phyloP scores from a whole-genome alignment of 2,113 vertebrate species.

The Dermatemys mawii region DNA sequence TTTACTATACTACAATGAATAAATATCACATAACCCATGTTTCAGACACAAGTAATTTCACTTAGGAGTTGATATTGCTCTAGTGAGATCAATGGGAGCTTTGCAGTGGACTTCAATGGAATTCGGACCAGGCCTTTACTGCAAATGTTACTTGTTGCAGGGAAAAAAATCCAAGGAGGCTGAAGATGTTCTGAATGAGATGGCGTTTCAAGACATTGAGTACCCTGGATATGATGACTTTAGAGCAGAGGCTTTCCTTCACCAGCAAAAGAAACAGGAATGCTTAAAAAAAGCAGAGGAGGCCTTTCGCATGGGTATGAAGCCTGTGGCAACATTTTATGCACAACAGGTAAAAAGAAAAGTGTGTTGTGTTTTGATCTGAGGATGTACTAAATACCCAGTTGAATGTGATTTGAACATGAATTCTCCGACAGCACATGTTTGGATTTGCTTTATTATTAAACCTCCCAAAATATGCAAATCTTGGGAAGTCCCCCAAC shows the following conservation, averaged over 20 bases:
- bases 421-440: neutral
- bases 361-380: neutral
- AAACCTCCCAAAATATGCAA: neutral
- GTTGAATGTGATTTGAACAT: neutral
- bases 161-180: slow-evolving; percentile 76
- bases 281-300: slow-evolving; percentile 91
- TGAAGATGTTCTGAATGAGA: slow-evolving; percentile 68
- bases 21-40: neutral
- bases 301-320: slow-evolving; percentile 89
- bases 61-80: neutral
- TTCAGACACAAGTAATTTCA: neutral
- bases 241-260: slow-evolving; percentile 90
- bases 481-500: neutral
- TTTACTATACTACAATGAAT: neutral
- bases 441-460: neutral
- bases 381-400: neutral
- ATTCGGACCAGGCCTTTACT: neutral
- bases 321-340: slow-evolving; percentile 93
- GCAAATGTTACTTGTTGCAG: slow-evolving; percentile 50
- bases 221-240: slow-evolving; percentile 93
- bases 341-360: slow-evolving; percentile 87
- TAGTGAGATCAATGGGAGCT: neutral
- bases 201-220: slow-evolving; percentile 87
- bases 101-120: neutral
- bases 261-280: slow-evolving; percentile 87